Evolutionary conservation across 2,888 invertebrate species (phyloP), one percentile per base, ranked within the genome.

Genomic region (Mimachlamys varia): DNA sequence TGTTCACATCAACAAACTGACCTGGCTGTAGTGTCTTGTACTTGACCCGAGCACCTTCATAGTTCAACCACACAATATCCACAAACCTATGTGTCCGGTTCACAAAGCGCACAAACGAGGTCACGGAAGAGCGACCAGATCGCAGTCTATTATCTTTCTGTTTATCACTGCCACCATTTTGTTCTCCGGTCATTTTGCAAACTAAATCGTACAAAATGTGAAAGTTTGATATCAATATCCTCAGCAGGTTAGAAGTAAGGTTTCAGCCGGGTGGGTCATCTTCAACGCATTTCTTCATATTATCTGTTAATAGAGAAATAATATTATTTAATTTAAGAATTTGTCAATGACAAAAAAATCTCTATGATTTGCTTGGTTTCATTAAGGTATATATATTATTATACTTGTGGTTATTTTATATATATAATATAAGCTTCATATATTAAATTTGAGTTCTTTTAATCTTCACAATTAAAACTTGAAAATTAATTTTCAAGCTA

Each of bases 31-130:
- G 95, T 0, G 97, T 97, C 94, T 97, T 97, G 95, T 98, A 98
- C 89, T 97, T 97, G 2, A 97, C 97, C 62, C 97, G 97, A 0
- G 96, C 96, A 0, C 98, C 98, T 88, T 97, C 96, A 95, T 98
- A 98, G 96, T 98, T 98, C 33, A 98, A 97, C 99, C 99, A 98
- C 95, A 98, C 97, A 0, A 98, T 97, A 91, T 98, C 97, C 0
- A 98, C 97, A 38, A 95, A 96, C 53, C 97, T 96, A 12, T 96
- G 95, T 0, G 98, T 98, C 58, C 96, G 97, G 95, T 98, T 98
- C 49, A 97, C 95, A 96, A 98, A 98, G 93, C 97, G 97, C 44
- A 98, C 97, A 95, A 97, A 97, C 0, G 97, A 95, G 87, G 92
- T 92, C 89, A 93, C 92, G 44, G 92, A 89, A 44, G 94, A 94